phyloP scores from a whole-genome alignment of 1,140 invertebrate genomes.

The Sesamia nonagrioides region DNA sequence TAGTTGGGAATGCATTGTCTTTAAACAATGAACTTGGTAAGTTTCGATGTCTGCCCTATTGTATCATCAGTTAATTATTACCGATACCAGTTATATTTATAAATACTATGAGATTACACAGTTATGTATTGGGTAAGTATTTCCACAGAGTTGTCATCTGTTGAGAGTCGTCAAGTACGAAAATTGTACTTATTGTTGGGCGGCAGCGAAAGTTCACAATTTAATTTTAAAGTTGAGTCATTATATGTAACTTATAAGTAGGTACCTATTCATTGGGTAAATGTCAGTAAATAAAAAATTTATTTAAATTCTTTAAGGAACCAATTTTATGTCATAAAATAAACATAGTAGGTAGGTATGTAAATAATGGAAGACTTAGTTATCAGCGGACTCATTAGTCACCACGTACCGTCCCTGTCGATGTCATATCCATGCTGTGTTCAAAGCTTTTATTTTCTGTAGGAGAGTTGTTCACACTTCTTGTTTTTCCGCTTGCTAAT shows the following conservation, averaged over 20 bases:
- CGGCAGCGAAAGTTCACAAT: no score
- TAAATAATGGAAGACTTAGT: not conserved
- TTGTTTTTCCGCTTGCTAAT: conserved; percentile 68
- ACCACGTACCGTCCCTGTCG: conserved; percentile 52
- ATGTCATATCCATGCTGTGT: conserved; percentile 68
- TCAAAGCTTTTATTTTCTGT: conserved; percentile 67
- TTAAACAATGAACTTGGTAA: conserved; percentile 70
- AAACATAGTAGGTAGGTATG: not conserved
- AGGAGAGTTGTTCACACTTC: conserved; percentile 64
- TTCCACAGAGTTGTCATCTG: not conserved
- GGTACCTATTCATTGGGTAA: not conserved
- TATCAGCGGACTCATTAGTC: conserved; percentile 20
- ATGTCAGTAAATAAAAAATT: not conserved
- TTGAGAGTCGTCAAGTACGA: not conserved
- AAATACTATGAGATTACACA: not conserved
- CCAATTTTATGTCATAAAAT: conserved; percentile 5
- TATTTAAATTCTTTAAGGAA: not conserved
- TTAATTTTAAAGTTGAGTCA: no score
- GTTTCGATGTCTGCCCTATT: conserved; percentile 44
- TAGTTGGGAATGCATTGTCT: conserved; percentile 75
- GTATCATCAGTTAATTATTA: conserved; percentile 46
- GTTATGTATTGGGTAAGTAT: not conserved
- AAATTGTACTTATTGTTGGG: no score
- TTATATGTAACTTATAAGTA: not conserved
- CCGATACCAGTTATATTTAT: not conserved